Evolutionary conservation across 2,113 vertebrate species (phyloP), one percentile per base, ranked within the genome.

Genomic region (Elanoides forficatus): DNA sequence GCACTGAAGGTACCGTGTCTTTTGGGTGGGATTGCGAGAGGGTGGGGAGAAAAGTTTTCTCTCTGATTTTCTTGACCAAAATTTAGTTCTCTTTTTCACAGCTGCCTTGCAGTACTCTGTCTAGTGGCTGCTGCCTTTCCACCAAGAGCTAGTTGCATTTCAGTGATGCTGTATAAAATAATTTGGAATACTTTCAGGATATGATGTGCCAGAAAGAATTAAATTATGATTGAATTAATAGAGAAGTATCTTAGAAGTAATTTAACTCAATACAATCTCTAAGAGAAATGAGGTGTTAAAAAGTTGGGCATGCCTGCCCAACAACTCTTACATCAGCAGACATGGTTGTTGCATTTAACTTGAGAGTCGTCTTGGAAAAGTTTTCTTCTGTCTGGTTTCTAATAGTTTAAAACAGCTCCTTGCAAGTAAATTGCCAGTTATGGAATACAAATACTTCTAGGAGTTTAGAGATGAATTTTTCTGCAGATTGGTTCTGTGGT

Each of bases 401-500:
- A 17, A 70, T 83, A 55, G 83, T 68, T 93, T 45, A 27, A n/a
- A 96, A 66, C 50, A 79, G 60, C 29, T 92, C 88, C 27, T 53
- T 66, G 75, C 50, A 81, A 88, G 40, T 72, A 88, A 85, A 27
- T 73, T 84, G 83, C 73, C 52, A 93, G 62, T 83, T 79, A 94
- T 13, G 6, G 90, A 70, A 30, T 42, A 93, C 90, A 86, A 63
- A 90, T 94, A 71, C 91, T 93, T 94, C 88, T 79, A 89, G 95
- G 80, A 97, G 93, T 86, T 85, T 68, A 93, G 81, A 70, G 48
- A 82, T 72, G 83, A 87, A 34, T 92, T 93, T 96, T 74, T 75
- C 56, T 72, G 93, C 70, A 88, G 90, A 90, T 97, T 96, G 80
- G 73, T 76, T 97, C 93, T 97, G 95, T 94, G 96, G 95, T 87